Evolutionary conservation across 2,888 invertebrate genomes (phyloP).

Genomic region (Hemicrepidius hirtus): DNA sequence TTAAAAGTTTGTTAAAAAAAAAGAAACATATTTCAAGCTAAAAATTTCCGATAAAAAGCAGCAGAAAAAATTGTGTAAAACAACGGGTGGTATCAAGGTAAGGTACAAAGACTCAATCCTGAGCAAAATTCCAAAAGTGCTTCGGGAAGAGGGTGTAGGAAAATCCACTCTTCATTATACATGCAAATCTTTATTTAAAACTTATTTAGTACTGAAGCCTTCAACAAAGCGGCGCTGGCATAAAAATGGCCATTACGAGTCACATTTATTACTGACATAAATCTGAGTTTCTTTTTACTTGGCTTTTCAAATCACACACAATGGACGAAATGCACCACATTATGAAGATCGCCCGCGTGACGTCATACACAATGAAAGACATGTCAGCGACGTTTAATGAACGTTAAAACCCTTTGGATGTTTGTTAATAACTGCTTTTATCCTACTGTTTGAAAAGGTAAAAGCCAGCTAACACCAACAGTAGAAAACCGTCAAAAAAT

Average conservation of each 20-base stretch:
- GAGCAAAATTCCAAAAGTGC: conserved; percentile 25
- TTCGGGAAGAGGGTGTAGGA: conserved; percentile 39
- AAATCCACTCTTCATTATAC: conserved; percentile 49
- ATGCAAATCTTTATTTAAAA: conserved; percentile 54
- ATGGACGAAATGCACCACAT: conserved; percentile 44
- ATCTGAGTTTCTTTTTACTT: conserved; percentile 44
- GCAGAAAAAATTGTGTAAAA: background rate
- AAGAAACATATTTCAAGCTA: too few relatives aligned
- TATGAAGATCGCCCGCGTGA: conserved; percentile 40
- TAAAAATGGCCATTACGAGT: conserved; percentile 50
- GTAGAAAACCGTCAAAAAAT: conserved; percentile 18
- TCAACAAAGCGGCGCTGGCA: conserved; percentile 47
- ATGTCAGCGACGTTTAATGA: conserved; percentile 41
- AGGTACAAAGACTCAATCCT: conserved; percentile 18
- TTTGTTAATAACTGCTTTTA: conserved; percentile 38
- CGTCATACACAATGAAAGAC: conserved; percentile 34
- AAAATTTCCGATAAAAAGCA: conserved; percentile 1
- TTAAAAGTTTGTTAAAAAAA: too few relatives aligned
- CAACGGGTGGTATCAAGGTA: background rate
- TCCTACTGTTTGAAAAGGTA: conserved; percentile 5
- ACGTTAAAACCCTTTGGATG: conserved; percentile 37
- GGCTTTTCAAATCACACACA: conserved; percentile 36
- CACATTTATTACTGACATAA: conserved; percentile 50
- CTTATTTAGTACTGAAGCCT: conserved; percentile 49
- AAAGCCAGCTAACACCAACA: conserved; percentile 6